Percentiles rank a stretch among this genome's conserved stretches.
Evolutionary conservation across 2,888 invertebrate species (phyloP).

Genomic region (Myathropa florea): DNA sequence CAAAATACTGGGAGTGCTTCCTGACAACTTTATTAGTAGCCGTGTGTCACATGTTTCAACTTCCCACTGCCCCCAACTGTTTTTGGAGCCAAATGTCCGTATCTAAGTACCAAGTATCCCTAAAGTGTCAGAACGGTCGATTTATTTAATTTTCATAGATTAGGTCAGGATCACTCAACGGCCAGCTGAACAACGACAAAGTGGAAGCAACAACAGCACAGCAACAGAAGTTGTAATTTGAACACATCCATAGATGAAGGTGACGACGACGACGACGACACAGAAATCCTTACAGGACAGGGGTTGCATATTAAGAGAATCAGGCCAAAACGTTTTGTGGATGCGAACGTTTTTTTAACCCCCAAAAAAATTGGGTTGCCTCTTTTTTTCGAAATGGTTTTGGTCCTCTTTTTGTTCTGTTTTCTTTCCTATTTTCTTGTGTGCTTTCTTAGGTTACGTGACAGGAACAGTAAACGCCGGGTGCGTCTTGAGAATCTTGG

Average conservation of each 20-base stretch:
- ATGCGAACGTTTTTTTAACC: slow-evolving; percentile 39
- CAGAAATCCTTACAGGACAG: slow-evolving; percentile 31
- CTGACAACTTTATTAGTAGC: slow-evolving; percentile 63
- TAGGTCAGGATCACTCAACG: slow-evolving; percentile 62
- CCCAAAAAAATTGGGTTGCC: slow-evolving; percentile 38
- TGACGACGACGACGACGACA: slow-evolving; percentile 10
- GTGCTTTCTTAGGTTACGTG: slow-evolving; percentile 42
- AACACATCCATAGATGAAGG: slow-evolving; percentile 11
- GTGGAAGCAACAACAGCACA: slow-evolving; percentile 28
- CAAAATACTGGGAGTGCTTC: slow-evolving; percentile 43
- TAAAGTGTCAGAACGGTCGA: slow-evolving; percentile 78
- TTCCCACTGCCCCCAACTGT: not conserved
- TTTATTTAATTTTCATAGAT: slow-evolving; percentile 77
- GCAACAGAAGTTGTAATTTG: slow-evolving; percentile 41
- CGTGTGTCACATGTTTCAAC: slow-evolving; percentile 58
- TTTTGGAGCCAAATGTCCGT: slow-evolving; percentile 55
- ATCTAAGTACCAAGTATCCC: slow-evolving; percentile 49
- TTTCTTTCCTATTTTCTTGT: not conserved
- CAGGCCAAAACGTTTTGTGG: slow-evolving; percentile 57
- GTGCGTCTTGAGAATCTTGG: not conserved
- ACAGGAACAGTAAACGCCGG: slow-evolving; percentile 56
- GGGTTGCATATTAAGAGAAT: slow-evolving; percentile 62
- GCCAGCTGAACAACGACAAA: slow-evolving; percentile 36
- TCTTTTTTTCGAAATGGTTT: slow-evolving; percentile 22
- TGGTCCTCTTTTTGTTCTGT: slow-evolving; percentile 7